Conservation (phyloP, 2,113 vertebrate genomes). For the Acrocephalus arundinaceus region DNA sequence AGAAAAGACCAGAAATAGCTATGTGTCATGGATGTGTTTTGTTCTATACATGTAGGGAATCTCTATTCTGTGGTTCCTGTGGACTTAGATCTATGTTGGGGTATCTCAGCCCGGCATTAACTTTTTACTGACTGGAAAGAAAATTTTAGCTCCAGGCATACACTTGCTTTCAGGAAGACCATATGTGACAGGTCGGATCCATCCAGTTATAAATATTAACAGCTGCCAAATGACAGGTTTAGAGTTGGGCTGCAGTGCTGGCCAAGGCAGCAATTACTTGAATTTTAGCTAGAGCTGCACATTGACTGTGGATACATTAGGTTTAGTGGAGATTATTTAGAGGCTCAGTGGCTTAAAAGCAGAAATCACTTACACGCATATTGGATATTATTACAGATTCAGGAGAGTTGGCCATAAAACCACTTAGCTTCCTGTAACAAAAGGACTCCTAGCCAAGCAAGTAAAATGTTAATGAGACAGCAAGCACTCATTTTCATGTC, state of each 20-base stretch:
- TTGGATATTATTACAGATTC: constrained; percentile 55
- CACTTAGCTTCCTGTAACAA: constrained; percentile 65
- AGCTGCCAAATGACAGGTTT: constrained; percentile 21
- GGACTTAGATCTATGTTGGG: neutral
- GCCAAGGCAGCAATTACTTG: constrained; percentile 53
- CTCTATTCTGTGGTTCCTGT: neutral
- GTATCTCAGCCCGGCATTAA: neutral
- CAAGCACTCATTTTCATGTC: constrained; percentile 43
- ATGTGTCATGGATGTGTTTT: neutral
- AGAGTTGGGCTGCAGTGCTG: neutral
- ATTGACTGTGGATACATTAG: constrained; percentile 32
- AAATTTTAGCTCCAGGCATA: neutral
- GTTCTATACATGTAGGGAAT: neutral
- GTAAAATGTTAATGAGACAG: constrained; percentile 64
- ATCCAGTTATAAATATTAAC: constrained; percentile 1
- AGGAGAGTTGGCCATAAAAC: constrained; percentile 52
- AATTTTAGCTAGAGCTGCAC: constrained; percentile 22
- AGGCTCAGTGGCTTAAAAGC: constrained; percentile 58
- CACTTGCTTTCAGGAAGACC: neutral
- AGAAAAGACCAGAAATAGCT: neutral
- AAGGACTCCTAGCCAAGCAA: constrained; percentile 48
- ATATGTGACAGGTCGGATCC: neutral
- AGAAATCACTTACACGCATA: constrained; percentile 49
- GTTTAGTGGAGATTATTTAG: constrained; percentile 44
- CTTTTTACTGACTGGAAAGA: neutral